These are phyloP conservation scores for Callionymus lyra DNA, from an alignment of 2,113 vertebrate genomes.

Conservation along the genomic window DNA sequence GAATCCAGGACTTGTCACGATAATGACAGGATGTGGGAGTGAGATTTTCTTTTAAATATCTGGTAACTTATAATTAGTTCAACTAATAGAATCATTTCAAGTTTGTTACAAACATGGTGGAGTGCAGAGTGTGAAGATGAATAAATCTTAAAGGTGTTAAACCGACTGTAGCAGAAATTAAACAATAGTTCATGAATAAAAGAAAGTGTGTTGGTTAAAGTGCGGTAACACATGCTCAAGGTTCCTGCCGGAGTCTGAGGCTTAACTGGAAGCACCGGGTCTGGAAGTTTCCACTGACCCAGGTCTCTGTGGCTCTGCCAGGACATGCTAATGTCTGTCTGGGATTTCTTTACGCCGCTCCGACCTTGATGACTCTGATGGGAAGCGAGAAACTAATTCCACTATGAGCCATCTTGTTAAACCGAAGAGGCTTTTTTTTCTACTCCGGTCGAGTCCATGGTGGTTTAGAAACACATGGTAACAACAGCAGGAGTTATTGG, in stretches of 20 bases:
- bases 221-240: conserved; percentile 16
- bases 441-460: conserved; percentile 12
- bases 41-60: too few relatives aligned
- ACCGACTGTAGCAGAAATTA: too few relatives aligned
- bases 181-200: too few relatives aligned
- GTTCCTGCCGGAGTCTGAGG: conserved; percentile 11
- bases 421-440: conserved; percentile 7
- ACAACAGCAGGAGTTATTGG: conserved; percentile 30
- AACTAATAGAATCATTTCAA: neutral
- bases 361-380: conserved; percentile 33
- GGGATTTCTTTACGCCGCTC: conserved; percentile 30
- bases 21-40: too few relatives aligned
- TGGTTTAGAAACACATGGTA: conserved; percentile 25
- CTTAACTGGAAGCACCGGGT: conserved; percentile 37
- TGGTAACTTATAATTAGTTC: too few relatives aligned
- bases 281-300: conserved; percentile 43
- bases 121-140: too few relatives aligned
- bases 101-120: neutral
- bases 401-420: conserved; percentile 33
- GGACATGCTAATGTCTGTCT: conserved; percentile 27
- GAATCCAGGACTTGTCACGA: too few relatives aligned
- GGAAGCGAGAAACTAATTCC: conserved; percentile 32
- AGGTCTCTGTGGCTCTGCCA: conserved; percentile 14
- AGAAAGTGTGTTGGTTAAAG: conserved; percentile 19
- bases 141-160: too few relatives aligned